These are phyloP conservation scores for Mormyrus proboscirostris DNA, from an alignment of 2,797 vertebrate species.

Conservation along the genomic window DNA sequence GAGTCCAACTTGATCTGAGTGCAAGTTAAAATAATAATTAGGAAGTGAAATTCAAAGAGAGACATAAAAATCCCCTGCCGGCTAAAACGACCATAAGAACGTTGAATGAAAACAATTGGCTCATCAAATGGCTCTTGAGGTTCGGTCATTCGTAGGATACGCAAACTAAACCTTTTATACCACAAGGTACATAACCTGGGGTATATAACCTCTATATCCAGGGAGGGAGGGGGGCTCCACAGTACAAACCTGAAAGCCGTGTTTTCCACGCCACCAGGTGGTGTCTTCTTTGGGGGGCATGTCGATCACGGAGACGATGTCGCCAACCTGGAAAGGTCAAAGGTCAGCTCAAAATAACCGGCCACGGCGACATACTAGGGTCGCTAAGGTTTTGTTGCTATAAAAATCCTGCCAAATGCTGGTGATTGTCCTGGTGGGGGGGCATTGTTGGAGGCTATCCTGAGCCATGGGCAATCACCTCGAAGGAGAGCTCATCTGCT, in stretches of 20 bases:
- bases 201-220: neutral
- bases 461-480: slow-evolving; percentile 60
- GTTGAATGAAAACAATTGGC: neutral
- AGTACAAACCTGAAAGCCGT: slow-evolving; percentile 86
- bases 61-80: neutral
- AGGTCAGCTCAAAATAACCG: neutral
- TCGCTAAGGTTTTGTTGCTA: neutral
- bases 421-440: neutral
- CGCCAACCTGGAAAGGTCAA: slow-evolving; percentile 74
- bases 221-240: neutral
- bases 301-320: slow-evolving; percentile 97
- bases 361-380: neutral
- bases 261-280: slow-evolving; percentile 97
- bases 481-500: slow-evolving; percentile 89
- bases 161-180: neutral
- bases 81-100: neutral
- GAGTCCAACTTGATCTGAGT: neutral
- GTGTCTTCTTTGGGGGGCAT: slow-evolving; percentile 98
- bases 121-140: neutral
- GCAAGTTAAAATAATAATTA: neutral
- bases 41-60: neutral
- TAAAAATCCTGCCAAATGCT: slow-evolving; percentile 6
- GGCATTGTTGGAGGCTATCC: neutral
- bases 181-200: neutral
- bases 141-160: neutral